phyloP scores from a whole-genome alignment of 2,888 invertebrate species.

The Byasa hedistus region DNA sequence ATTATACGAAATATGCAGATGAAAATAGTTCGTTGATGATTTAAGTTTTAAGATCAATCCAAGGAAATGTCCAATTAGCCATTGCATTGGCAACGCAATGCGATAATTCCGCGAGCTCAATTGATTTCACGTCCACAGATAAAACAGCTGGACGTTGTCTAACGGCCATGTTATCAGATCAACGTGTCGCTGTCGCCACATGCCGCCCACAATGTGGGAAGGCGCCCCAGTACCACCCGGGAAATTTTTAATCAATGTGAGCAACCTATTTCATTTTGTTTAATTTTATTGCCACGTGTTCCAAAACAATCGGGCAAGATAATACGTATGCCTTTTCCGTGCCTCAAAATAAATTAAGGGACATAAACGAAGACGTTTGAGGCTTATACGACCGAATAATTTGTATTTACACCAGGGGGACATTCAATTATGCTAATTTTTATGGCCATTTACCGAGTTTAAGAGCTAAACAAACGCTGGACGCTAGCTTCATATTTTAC shows the following conservation, averaged over 20 bases:
- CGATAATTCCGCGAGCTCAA: slow-evolving; percentile 73
- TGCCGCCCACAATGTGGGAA: slow-evolving; percentile 67
- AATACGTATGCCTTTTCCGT: slow-evolving; percentile 47
- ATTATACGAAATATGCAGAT: not conserved
- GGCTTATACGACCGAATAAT: slow-evolving; percentile 63
- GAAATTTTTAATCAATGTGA: slow-evolving; percentile 38
- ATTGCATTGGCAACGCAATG: slow-evolving; percentile 61
- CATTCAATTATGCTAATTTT: slow-evolving; percentile 77
- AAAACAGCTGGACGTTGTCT: slow-evolving; percentile 71
- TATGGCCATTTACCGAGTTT: slow-evolving; percentile 68
- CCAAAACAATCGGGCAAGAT: slow-evolving; percentile 37
- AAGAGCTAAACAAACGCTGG: slow-evolving; percentile 59
- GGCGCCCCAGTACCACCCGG: slow-evolving; percentile 39
- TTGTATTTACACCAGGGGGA: slow-evolving; percentile 61
- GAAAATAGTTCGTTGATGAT: slow-evolving; percentile 13
- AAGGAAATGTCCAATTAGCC: slow-evolving; percentile 73
- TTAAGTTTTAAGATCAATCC: slow-evolving; percentile 40
- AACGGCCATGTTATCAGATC: slow-evolving; percentile 69
- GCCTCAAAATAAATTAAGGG: slow-evolving; percentile 51
- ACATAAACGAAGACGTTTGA: slow-evolving; percentile 60
- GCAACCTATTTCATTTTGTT: slow-evolving; percentile 32
- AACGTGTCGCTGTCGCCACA: slow-evolving; percentile 62
- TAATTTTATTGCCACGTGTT: slow-evolving; percentile 37
- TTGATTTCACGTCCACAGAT: slow-evolving; percentile 72
- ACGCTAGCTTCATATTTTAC: slow-evolving; percentile 76